phyloP scores from a whole-genome alignment of 1,140 invertebrate species.

The Camponotus vicinus region DNA sequence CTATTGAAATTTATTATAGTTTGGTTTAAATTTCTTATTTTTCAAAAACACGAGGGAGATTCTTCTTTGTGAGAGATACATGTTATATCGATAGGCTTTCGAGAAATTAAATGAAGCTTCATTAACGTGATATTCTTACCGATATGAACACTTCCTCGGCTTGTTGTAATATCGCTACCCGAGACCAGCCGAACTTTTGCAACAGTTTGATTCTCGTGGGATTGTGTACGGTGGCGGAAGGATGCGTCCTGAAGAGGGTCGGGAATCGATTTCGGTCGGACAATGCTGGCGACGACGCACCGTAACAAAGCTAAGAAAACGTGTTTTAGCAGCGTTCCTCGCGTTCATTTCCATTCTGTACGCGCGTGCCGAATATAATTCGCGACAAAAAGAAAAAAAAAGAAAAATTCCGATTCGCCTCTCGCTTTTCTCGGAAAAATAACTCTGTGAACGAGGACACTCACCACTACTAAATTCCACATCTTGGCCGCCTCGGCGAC shows the following conservation, averaged over 20 bases:
- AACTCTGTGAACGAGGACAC: constrained; percentile 77
- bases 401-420: background rate
- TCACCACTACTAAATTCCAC: constrained; percentile 99
- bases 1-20: too few species aligned
- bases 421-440: background rate
- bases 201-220: constrained; percentile 98
- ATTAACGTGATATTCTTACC: constrained; percentile 86
- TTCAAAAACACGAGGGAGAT: too few species aligned
- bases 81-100: too few species aligned
- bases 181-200: constrained; percentile 98
- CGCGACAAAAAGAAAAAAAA: background rate
- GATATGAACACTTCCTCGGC: constrained; percentile 99
- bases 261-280: constrained; percentile 98
- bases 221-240: constrained; percentile 99
- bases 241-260: constrained; percentile 99
- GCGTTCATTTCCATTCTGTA: background rate
- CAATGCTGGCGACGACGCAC: constrained; percentile 98
- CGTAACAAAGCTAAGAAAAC: constrained; percentile 96
- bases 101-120: background rate
- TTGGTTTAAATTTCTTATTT: too few species aligned
- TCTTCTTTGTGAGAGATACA: too few species aligned
- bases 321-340: background rate
- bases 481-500: constrained; percentile 99
- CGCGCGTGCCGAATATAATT: background rate
- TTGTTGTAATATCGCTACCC: constrained; percentile 98